Percentiles rank a stretch among this genome's conserved stretches.
phyloP scores from a whole-genome alignment of 2,888 invertebrate genomes.

The Arctia plantaginis region DNA sequence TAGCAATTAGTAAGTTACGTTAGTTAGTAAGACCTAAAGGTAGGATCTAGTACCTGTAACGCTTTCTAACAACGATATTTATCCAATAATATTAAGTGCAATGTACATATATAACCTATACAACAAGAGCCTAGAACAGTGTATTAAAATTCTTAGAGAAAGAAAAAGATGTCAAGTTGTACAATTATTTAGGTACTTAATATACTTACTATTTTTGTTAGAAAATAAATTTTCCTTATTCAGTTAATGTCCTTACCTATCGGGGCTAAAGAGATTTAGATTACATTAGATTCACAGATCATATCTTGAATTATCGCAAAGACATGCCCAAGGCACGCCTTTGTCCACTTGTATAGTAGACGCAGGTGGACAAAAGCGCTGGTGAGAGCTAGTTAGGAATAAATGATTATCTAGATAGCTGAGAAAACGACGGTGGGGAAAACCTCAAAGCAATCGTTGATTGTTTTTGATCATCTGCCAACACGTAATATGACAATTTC shows the following conservation, averaged over 20 bases:
- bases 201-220: no score
- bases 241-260: no score
- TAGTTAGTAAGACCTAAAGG: neutral
- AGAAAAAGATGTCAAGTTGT: neutral
- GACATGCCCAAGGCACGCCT: neutral
- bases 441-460: slow-evolving; percentile 8
- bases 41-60: neutral
- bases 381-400: neutral
- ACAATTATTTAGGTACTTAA: no score
- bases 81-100: neutral
- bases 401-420: neutral
- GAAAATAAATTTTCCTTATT: no score
- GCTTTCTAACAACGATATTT: neutral
- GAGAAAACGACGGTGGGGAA: slow-evolving; percentile 1
- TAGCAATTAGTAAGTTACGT: neutral
- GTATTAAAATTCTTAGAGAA: neutral
- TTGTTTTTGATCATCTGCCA: neutral
- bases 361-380: neutral
- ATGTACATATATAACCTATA: neutral
- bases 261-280: neutral
- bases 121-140: neutral
- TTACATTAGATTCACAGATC: neutral
- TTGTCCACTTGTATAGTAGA: no score
- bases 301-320: neutral
- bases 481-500: slow-evolving; percentile 7